Conservation (phyloP, 2,888 invertebrate genomes). For the Brassicogethes aeneus region DNA sequence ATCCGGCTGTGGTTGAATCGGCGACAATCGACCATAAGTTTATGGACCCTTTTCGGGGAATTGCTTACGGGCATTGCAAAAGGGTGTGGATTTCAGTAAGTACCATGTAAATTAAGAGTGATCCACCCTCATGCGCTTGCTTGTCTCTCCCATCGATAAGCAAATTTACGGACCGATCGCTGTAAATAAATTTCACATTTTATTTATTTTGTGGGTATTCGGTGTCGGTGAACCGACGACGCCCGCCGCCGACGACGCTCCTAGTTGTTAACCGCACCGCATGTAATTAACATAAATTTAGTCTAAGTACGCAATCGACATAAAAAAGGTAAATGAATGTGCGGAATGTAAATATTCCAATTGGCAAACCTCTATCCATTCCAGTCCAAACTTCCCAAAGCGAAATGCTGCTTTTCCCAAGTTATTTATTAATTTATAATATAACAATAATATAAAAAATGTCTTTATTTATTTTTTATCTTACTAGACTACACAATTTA, state of each 20-base stretch:
- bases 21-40: constrained; percentile 20
- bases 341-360: too few species aligned
- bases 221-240: background rate
- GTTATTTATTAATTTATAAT: too few species aligned
- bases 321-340: background rate
- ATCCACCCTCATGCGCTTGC: constrained; percentile 20
- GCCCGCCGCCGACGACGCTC: background rate
- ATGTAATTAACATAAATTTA: background rate
- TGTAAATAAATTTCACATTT: constrained; percentile 8
- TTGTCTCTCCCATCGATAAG: constrained; percentile 19
- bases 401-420: too few species aligned
- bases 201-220: background rate
- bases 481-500: too few species aligned
- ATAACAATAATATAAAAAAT: too few species aligned
- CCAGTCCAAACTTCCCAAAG: too few species aligned
- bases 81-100: constrained; percentile 24
- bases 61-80: constrained; percentile 13
- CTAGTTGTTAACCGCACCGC: too few species aligned
- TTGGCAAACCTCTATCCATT: too few species aligned
- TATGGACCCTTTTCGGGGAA: constrained; percentile 18
- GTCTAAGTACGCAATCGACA: background rate
- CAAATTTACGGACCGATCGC: constrained; percentile 14
- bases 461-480: too few species aligned
- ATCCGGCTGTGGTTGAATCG: constrained; percentile 15
- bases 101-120: constrained; percentile 24